phyloP scores from a whole-genome alignment of 2,113 vertebrate species.

The Notothenia rossii region DNA sequence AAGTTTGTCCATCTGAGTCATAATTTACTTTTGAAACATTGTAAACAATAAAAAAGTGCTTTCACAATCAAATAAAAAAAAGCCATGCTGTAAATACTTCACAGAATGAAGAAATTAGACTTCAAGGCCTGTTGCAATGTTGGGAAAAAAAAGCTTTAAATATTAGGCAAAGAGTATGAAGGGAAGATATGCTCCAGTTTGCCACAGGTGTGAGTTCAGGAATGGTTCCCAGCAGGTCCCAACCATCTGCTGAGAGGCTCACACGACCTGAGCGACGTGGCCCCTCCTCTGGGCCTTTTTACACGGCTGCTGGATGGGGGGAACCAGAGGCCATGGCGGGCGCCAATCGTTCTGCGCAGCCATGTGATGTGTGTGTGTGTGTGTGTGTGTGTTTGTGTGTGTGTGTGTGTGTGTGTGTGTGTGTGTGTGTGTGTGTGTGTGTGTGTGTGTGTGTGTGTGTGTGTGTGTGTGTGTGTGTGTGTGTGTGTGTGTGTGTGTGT shows the following conservation, averaged over 20 bases:
- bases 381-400: slow-evolving; percentile 37
- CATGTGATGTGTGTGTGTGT: slow-evolving; percentile 35
- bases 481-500: too few species aligned
- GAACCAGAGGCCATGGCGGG: slow-evolving; percentile 47
- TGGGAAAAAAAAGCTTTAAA: neutral
- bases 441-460: too few species aligned
- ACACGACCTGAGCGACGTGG: slow-evolving; percentile 63
- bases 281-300: slow-evolving; percentile 66
- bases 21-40: neutral
- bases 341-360: slow-evolving; percentile 33
- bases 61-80: neutral
- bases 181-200: neutral
- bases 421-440: slow-evolving; percentile 35
- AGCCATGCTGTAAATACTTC: neutral
- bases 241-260: slow-evolving; percentile 66
- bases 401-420: slow-evolving; percentile 47
- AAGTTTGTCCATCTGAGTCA: neutral
- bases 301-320: slow-evolving; percentile 47
- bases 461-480: too few species aligned
- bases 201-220: slow-evolving; percentile 34
- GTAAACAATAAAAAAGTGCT: neutral
- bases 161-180: neutral
- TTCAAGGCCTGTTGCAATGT: neutral
- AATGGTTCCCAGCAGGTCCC: slow-evolving; percentile 56
- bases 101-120: neutral